Base-by-base conservation (phyloP, 2,797 vertebrate genomes). In the Aeoliscus strigatus region DNA sequence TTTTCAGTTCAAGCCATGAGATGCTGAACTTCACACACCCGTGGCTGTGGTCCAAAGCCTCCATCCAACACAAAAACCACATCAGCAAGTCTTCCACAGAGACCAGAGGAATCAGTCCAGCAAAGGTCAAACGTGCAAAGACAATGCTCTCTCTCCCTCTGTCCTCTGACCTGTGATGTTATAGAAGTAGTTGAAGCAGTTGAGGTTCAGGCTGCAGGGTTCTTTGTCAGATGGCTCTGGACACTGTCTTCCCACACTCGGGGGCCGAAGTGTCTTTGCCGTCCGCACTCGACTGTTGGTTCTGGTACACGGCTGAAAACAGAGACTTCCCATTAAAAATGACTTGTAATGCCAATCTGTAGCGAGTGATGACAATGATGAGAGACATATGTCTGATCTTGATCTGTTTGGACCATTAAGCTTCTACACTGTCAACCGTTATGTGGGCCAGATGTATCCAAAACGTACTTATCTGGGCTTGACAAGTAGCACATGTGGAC, bases 161-260 rank as follows among this genome's bases (percentile, higher is more conserved):
- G 3, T 6, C 6, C 18, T 21, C n/a, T 51, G 83, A 97, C 96
- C 95, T 86, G 95, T 99, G 73, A 97, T 92, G 32, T 99, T 99
- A 83, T 97, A 99, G 62, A 92, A 91, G 73, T 96, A 99, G 81
- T 94, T 92, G 86, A 89, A 97, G 61, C 96, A 99, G 85, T 97
- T 99, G 75, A 87, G 91, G 81, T 97, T 97, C 56, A 97, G 86
- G 54, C 77, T 69, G 61, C 96, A 99, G 12, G 85, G 73, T 51
- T 98, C 94, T 8, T 71, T 85, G 73, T 98, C 90, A 0, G 80
- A 77, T 2, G 86, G 78, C 32, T 86, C 68, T 1, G 94, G 92
- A 71, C 95, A 99, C 56, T 85, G 61, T 48, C 90, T 87, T 30
- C 92, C 94, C 27, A 85, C 81, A n/a, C 81, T 85, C 4, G 92